A percentile compares a stretch with the other conserved stretches of the same genome.
phyloP scores from a whole-genome alignment of 2,113 vertebrate species.

The Phalacrocorax pelagicus region DNA sequence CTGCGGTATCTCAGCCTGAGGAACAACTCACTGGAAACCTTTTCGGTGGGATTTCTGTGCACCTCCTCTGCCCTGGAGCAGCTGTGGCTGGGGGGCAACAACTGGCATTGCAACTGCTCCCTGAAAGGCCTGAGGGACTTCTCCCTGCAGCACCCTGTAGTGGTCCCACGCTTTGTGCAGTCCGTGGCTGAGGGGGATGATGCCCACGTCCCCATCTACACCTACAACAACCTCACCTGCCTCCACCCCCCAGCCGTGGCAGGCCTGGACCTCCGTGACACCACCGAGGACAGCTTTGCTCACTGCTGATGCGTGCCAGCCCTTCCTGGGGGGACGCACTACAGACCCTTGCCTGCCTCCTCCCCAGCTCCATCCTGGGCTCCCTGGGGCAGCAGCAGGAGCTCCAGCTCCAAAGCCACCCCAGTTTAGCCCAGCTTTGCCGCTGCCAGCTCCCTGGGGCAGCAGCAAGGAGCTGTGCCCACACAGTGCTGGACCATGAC shows the following conservation, averaged over 20 bases:
- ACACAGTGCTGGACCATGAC: neutral
- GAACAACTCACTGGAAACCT: constrained; percentile 80
- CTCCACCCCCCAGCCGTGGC: constrained; percentile 72
- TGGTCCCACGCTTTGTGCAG: constrained; percentile 84
- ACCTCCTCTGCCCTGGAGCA: constrained; percentile 79
- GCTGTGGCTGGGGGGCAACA: constrained; percentile 89
- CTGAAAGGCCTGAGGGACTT: constrained; percentile 81
- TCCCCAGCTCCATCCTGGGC: neutral
- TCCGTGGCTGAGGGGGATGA: constrained; percentile 85
- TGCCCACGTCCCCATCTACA: constrained; percentile 74
- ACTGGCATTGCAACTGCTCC: constrained; percentile 88
- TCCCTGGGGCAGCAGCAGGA: neutral
- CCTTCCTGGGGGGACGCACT: neutral
- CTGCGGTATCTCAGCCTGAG: constrained; percentile 86
- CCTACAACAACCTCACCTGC: constrained; percentile 95
- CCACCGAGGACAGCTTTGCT: constrained; percentile 76
- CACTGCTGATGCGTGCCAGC: constrained; percentile 69
- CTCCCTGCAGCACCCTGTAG: constrained; percentile 73
- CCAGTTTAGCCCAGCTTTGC: neutral
- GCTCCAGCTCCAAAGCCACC: neutral
- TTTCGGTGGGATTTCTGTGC: constrained; percentile 28
- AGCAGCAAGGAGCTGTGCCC: neutral
- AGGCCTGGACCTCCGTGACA: constrained; percentile 87
- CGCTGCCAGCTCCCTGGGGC: neutral
- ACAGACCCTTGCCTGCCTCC: neutral